A percentile compares a stretch with the other conserved stretches of the same genome.
Evolutionary conservation across 1,140 invertebrate genomes (phyloP).

Genomic region (Acromyrmex heyeri): DNA sequence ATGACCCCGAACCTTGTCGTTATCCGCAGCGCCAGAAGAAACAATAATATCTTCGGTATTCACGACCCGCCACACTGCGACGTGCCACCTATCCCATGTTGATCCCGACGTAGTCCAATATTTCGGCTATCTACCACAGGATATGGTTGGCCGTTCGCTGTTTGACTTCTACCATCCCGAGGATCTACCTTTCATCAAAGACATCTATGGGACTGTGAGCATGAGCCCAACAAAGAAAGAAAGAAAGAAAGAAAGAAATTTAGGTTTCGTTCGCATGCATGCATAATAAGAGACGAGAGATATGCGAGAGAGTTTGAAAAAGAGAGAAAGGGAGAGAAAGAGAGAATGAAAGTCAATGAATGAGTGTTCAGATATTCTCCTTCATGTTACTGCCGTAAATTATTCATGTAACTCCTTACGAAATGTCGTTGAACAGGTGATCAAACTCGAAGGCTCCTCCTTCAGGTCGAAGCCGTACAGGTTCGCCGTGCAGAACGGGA

Average conservation of each 20-base stretch:
- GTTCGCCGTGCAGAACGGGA: slow-evolving; percentile 94
- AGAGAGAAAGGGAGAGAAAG: neutral
- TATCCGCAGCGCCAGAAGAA: slow-evolving; percentile 89
- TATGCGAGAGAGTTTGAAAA: slow-evolving; percentile 1
- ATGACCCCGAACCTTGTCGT: slow-evolving; percentile 66
- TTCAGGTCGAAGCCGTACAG: slow-evolving; percentile 93
- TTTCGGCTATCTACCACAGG: slow-evolving; percentile 96
- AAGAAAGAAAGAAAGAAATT: slow-evolving; percentile 44
- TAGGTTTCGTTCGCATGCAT: slow-evolving; percentile 71
- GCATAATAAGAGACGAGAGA: slow-evolving; percentile 61
- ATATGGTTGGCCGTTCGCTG: slow-evolving; percentile 93
- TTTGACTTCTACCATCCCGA: slow-evolving; percentile 96
- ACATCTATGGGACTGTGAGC: slow-evolving; percentile 94
- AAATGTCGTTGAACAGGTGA: slow-evolving; percentile 84
- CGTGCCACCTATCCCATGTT: slow-evolving; percentile 91
- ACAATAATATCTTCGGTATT: slow-evolving; percentile 88
- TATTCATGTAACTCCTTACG: slow-evolving; percentile 10
- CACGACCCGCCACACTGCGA: slow-evolving; percentile 92
- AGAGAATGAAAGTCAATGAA: neutral
- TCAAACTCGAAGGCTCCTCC: slow-evolving; percentile 89
- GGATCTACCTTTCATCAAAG: slow-evolving; percentile 92
- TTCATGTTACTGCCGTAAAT: neutral
- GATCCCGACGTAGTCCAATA: slow-evolving; percentile 93
- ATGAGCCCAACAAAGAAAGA: slow-evolving; percentile 70
- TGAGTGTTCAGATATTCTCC: neutral